phyloP scores from a whole-genome alignment of 2,113 vertebrate species.

The Polypterus bichir region DNA sequence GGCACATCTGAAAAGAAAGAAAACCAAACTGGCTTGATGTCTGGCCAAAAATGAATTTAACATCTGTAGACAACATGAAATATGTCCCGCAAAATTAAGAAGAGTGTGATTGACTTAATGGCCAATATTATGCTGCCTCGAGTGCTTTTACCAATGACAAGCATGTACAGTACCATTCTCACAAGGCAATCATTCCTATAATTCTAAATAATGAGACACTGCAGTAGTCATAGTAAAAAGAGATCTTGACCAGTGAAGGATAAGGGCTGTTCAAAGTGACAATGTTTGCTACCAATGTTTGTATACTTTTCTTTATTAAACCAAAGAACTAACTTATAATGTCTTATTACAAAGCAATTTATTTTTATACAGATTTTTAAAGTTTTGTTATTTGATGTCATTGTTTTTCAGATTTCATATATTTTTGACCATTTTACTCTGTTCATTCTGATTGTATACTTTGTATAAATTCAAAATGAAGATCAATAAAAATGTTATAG shows the following conservation, averaged over 20 bases:
- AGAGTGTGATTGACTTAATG: neutral
- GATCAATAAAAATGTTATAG: too few species aligned
- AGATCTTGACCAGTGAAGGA: too few species aligned
- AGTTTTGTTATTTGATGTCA: neutral
- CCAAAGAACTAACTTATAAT: too few species aligned
- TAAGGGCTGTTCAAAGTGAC: too few species aligned
- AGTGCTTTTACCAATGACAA: neutral
- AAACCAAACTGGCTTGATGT: conserved; percentile 30
- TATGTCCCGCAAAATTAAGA: neutral
- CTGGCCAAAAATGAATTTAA: conserved; percentile 28
- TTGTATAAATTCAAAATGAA: too few species aligned
- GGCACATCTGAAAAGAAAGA: conserved; percentile 24
- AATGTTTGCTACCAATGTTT: too few species aligned
- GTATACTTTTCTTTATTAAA: too few species aligned
- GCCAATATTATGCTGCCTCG: neutral
- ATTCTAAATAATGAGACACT: too few species aligned
- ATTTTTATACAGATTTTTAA: neutral
- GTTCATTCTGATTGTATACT: neutral
- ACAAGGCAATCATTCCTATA: too few species aligned
- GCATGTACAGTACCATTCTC: too few species aligned
- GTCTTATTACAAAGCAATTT: neutral
- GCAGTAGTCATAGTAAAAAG: too few species aligned
- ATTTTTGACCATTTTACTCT: neutral
- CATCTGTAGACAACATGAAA: conserved; percentile 25
- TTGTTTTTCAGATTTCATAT: neutral